Percentiles rank a stretch among this genome's conserved stretches.
phyloP scores from a whole-genome alignment of 2,888 invertebrate species.

The Tipula confusa region DNA sequence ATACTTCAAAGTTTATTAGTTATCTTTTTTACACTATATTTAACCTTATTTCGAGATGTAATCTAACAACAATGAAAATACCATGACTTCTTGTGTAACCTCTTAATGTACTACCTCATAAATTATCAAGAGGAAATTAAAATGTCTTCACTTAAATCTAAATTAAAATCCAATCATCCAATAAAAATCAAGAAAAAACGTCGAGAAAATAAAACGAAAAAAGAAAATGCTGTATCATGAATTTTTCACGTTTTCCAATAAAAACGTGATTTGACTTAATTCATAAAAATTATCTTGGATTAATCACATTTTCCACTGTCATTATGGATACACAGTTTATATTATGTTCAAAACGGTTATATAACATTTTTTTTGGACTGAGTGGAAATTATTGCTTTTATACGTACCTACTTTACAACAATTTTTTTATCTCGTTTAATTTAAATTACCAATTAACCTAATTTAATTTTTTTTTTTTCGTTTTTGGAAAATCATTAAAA shows the following conservation, averaged over 20 bases:
- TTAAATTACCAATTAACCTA: background rate
- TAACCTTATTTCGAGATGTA: too few relatives aligned
- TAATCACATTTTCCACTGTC: background rate
- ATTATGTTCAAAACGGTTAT: background rate
- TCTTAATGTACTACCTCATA: background rate
- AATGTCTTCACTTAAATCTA: slow-evolving; percentile 20
- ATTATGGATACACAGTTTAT: background rate
- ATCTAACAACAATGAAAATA: too few relatives aligned
- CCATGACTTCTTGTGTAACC: background rate
- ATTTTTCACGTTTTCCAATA: slow-evolving; percentile 14
- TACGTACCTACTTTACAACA: background rate
- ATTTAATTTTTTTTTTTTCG: too few relatives aligned
- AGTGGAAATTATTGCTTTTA: background rate
- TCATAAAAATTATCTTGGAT: slow-evolving; percentile 5
- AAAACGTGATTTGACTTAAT: slow-evolving; percentile 20
- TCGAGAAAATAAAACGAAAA: background rate
- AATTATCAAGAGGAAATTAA: background rate
- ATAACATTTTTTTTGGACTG: background rate
- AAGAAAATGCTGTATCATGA: background rate
- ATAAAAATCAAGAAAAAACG: background rate
- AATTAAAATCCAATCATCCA: slow-evolving; percentile 20
- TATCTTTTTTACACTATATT: too few relatives aligned
- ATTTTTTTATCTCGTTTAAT: slow-evolving; percentile 4
- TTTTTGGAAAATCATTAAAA: slow-evolving; percentile 26
- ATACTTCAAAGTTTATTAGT: too few relatives aligned